These are phyloP conservation scores for Lasioglossum morio DNA, from an alignment of 2,888 invertebrate genomes.

Conservation along the genomic window DNA sequence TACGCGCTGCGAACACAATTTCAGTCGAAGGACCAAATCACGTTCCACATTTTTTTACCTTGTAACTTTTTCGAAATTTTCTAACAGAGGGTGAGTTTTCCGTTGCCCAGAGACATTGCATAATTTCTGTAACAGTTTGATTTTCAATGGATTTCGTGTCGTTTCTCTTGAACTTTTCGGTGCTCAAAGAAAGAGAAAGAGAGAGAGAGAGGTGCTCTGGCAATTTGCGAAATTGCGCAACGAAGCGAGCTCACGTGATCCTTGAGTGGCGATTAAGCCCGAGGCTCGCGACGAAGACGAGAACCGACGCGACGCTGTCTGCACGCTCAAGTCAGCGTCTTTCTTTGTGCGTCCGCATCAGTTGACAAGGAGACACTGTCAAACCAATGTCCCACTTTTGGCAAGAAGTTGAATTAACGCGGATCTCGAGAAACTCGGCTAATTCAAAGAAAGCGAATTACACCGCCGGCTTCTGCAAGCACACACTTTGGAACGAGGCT, in stretches of 20 bases:
- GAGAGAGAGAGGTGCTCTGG: neutral
- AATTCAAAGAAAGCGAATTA: neutral
- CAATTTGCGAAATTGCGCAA: constrained; percentile 44
- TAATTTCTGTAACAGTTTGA: neutral
- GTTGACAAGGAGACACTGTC: constrained; percentile 30
- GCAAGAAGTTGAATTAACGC: neutral
- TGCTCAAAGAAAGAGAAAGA: neutral
- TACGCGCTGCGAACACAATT: neutral
- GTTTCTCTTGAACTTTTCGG: neutral
- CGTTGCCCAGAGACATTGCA: no score
- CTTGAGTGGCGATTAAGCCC: constrained; percentile 66
- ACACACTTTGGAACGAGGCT: neutral
- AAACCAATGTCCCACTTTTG: constrained; percentile 4
- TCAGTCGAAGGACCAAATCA: neutral
- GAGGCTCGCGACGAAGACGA: constrained; percentile 22
- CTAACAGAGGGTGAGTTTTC: neutral
- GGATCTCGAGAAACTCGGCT: neutral
- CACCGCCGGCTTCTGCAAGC: neutral
- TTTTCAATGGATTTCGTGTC: neutral
- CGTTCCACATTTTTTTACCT: neutral
- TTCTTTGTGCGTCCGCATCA: constrained; percentile 36
- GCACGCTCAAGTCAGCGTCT: constrained; percentile 43
- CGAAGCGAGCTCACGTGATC: constrained; percentile 53
- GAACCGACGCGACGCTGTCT: constrained; percentile 12
- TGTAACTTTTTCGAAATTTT: neutral